Base-by-base conservation (phyloP, 2,888 invertebrate species). In the Hecatera dysodea region DNA sequence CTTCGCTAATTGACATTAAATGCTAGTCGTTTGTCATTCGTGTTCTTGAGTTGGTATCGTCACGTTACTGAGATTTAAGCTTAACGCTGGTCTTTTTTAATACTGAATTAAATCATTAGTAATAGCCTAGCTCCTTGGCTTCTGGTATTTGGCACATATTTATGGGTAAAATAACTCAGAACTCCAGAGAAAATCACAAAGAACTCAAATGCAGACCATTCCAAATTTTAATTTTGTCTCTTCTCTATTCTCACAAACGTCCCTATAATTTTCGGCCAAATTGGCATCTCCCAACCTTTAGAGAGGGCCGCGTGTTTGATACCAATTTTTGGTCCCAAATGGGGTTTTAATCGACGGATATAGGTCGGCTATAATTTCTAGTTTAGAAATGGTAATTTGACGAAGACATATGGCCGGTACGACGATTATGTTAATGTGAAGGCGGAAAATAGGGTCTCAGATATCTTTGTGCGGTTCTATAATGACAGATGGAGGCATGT, bases 1-100 rank as follows among this genome's bases (percentile, higher is more conserved):
- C 87, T 89, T 85, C 81, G 89, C 92, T 94, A 94, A 94, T 94
- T 94, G 94, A 94, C 93, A 91, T 91, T 92, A 93, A 94, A 93
- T 88, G 90, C 83, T 87, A 85, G 87, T 86, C 91, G 90, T 93
- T 91, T 92, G 90, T 93, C 92, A 93, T 92, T 91, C 91, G 86
- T 91, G 92, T 91, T 91, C 89, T 80, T 86, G 70, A 87, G 86
- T 84, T 86, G 79, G 83, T 81, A 84, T 86, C 87, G 89, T 87
- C 89, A 88, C 88, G 86, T 87, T 84, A 83, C 85, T 86, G 86
- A 84, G 85, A 88, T 88, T 88, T 90, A 86, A 87, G 89, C 87
- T 82, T 74, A 84, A 76, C 69, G 44, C 42, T 65, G 46, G 42
- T 60, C 29, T 68, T 80, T 81, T 82, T 85, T 76, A 65, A 55